Evolutionary conservation across 2,888 invertebrate species (phyloP), one percentile per base, ranked within the genome.

Genomic region (Seira sanloemensis): DNA sequence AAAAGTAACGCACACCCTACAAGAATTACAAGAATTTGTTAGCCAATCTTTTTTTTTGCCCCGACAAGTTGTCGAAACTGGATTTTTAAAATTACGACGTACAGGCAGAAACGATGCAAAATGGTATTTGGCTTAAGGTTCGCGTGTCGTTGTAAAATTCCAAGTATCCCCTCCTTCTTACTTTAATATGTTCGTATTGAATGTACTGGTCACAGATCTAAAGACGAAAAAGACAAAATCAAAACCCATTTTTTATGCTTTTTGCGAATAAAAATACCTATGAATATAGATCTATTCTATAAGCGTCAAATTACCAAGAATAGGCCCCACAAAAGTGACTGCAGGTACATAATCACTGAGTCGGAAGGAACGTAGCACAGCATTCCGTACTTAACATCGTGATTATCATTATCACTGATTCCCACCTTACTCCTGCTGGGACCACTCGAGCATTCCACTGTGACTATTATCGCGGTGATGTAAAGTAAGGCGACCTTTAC

Each of bases 61-160:
- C 68, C 7, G 24, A 18, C 12, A 65, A 65, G 7, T n/a, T n/a
- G n/a, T n/a, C n/a, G n/a, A n/a, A n/a, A n/a, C n/a, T n/a, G n/a
- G n/a, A n/a, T n/a, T n/a, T n/a, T n/a, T n/a, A n/a, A n/a, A n/a
- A n/a, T n/a, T n/a, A n/a, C n/a, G n/a, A n/a, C 88, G 89, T 87
- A 90, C 90, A 90, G 50, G 88, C 78, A 5, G 94, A 94, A 0
- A 93, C 93, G 21, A 94, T 91, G 88, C 94, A 93, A 62, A 94
- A 91, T 0, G 95, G 94, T 18, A 94, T 91, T 77, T 93, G 92
- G 88, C 93, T 93, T 75, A 93, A 93, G 78, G 92, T 91, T 87
- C 93, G 92, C 0, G 93, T 94, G 7, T 93, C 92, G 82, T 94
- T 93, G 90, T 94, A 94, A 90, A 95, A 95, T 74, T 95, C 94